Base-by-base conservation (phyloP, 2,113 vertebrate species). In the Mesitornis unicolor region DNA sequence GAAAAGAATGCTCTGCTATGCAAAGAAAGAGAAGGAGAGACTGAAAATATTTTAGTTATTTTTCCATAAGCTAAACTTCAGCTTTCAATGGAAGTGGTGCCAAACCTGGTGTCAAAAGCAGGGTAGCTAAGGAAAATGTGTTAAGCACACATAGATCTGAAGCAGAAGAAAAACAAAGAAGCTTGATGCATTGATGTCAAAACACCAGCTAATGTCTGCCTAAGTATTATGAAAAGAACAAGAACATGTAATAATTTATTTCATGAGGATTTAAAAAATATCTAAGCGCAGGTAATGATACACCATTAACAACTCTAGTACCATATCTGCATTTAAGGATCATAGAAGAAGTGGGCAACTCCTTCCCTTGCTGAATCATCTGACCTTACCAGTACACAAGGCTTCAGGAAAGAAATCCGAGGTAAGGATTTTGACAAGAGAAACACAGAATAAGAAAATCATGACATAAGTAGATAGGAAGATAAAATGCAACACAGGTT, bases 401-500 rank as follows among this genome's bases (percentile, higher is more conserved):
- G 35, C 42, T 78, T 59, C 54, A 56, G 64, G n/a, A 87, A 54
- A 70, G 10, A 86, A 92, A 84, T 56, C 24, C 1, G 2, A 80
- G 56, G 21, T 5, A 56, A 56, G 60, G 71, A 43, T 19, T 70
- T n/a, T 95, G 94, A 95, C 91, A 95, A 81, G 90, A 70, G 83
- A 92, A 76, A 22, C 45, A 22, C 38, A 47, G 45, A 88, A 86
- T 80, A 74, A 83, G 28, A 47, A 77, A 90, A 51, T 0, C 71
- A 73, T 89, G 91, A 89, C 91, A 96, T 25, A 70, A 80, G 28
- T 24, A 77, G 75, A 84, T 31, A 89, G 68, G 21, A 51, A 93
- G 79, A 95, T 90, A 94, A 97, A 93, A 95, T 28, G 69, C 43
- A 92, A 95, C 93, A 93, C 40, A 48, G 35, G 42, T 96, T 95